Base-by-base conservation (phyloP, 2,888 invertebrate genomes). In the Philaethria dido region DNA sequence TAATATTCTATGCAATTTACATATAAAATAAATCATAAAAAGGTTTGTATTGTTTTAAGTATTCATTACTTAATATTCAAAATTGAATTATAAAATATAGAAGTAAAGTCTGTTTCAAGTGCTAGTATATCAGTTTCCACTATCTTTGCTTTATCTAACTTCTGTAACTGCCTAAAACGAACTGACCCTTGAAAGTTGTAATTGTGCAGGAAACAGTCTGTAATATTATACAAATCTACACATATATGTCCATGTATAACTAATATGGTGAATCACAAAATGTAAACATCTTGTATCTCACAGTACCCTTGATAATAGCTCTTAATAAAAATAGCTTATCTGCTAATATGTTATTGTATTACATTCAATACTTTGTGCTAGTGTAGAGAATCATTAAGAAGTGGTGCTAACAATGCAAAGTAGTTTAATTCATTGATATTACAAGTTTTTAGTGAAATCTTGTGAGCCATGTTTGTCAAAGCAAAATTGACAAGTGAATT, bases 401-500 rank as follows among this genome's bases (percentile, higher is more conserved):
- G 18, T 45, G 33, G 45, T 22, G 55, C 44, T 64, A 64, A 47
- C 16, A 44, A 55, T 57, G 39, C 11, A 57, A 42, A 42, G n/a
- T 57, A 57, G 39, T 57, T 57, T 55, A 54, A n/a, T 22, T 25
- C 8, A 64, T 64, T 55, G 44, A 63, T 42, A 62, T 63, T 52
- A 54, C 11, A 8, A 3, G 57, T 57, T 57, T 47, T 64, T 45
- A 48, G 44, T 59, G 70, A 83, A 86, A 86, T 89, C 90, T 75
- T 78, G 88, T 76, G 75, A 78, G 88, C 85, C 77, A 77, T 80
- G 85, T 69, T 82, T 77, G 77, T 80, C 83, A 74, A 74, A 75
- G 83, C 64, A 55, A 71, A 85, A 81, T 85, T 88, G 86, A 82
- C 86, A 85, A 86, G 85, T 87, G 16, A 73, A 77, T 69, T 25